Conservation (phyloP, 2,888 invertebrate species). For the Merodon equestris region DNA sequence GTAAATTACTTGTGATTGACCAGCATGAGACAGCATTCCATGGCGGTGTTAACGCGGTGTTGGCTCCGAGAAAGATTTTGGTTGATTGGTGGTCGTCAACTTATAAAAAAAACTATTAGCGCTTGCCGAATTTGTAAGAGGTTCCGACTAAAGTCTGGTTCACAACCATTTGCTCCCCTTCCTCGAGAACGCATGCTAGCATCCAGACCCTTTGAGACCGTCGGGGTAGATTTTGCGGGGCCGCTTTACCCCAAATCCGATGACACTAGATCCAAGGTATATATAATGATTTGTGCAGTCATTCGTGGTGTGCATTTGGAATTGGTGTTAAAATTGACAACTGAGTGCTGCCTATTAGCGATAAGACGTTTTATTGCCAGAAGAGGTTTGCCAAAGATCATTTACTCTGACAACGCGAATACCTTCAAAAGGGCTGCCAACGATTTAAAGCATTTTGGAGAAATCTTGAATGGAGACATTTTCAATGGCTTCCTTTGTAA, state of each 20-base stretch:
- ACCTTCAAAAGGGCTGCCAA: slow-evolving; percentile 34
- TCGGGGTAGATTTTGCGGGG: slow-evolving; percentile 36
- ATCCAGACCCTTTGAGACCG: slow-evolving; percentile 22
- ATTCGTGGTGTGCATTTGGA: slow-evolving; percentile 43
- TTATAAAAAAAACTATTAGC: slow-evolving; percentile 27
- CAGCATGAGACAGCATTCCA: slow-evolving; percentile 30
- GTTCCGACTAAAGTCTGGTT: slow-evolving; percentile 14
- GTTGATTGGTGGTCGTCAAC: slow-evolving; percentile 29
- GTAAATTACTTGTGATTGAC: slow-evolving; percentile 9
- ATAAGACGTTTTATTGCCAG: slow-evolving; percentile 38
- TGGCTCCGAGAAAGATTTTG: slow-evolving; percentile 36
- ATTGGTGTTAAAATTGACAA: slow-evolving; percentile 26
- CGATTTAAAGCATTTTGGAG: slow-evolving; percentile 2
- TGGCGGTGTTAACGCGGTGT: slow-evolving; percentile 37
- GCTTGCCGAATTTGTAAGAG: slow-evolving; percentile 16
- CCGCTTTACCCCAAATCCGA: slow-evolving; percentile 10
- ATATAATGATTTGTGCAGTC: slow-evolving; percentile 41
- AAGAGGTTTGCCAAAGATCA: slow-evolving; percentile 15
- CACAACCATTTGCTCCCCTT: slow-evolving; percentile 36
- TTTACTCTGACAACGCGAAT: slow-evolving; percentile 42
- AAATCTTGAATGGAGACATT: slow-evolving; percentile 5
- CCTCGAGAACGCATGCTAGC: slow-evolving; percentile 26
- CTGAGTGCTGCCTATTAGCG: slow-evolving; percentile 29
- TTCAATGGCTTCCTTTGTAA: slow-evolving; percentile 7
- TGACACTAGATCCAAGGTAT: slow-evolving; percentile 12